Conservation (phyloP, 2,888 invertebrate species). For the Cephus rjabovi region DNA sequence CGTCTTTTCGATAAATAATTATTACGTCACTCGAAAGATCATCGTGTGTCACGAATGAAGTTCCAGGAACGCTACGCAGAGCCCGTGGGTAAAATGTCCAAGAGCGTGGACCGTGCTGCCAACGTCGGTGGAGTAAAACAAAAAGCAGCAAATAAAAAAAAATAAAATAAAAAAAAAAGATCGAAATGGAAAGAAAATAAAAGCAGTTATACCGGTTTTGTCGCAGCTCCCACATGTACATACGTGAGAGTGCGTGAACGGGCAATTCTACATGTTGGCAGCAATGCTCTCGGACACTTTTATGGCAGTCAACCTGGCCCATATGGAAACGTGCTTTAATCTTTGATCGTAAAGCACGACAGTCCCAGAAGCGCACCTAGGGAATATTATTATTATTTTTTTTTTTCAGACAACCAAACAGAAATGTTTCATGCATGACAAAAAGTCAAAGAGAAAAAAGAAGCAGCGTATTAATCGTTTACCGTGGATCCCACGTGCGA, state of each 20-base stretch:
- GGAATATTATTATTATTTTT: not conserved
- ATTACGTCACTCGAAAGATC: not conserved
- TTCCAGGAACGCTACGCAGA: not conserved
- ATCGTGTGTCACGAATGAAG: not conserved
- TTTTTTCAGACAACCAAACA: not conserved
- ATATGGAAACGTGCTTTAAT: not conserved
- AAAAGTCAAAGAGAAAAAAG: not conserved
- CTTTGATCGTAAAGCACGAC: not conserved
- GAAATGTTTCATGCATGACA: not conserved
- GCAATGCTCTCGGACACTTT: not conserved
- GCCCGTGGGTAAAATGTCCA: not conserved
- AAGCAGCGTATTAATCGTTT: not conserved
- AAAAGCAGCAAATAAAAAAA: not conserved
- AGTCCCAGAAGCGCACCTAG: not conserved
- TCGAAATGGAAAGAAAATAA: not conserved
- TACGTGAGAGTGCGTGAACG: not conserved
- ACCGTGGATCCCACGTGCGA: not conserved
- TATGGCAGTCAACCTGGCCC: not conserved
- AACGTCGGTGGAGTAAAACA: not conserved
- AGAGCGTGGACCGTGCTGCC: not conserved
- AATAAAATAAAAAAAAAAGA: not conserved
- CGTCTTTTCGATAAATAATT: not conserved
- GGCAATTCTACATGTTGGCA: not conserved
- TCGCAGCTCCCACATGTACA: not conserved
- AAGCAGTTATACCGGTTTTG: not conserved